phyloP scores from a whole-genome alignment of 2,888 invertebrate species.

The Ceratothoa steindachneri region DNA sequence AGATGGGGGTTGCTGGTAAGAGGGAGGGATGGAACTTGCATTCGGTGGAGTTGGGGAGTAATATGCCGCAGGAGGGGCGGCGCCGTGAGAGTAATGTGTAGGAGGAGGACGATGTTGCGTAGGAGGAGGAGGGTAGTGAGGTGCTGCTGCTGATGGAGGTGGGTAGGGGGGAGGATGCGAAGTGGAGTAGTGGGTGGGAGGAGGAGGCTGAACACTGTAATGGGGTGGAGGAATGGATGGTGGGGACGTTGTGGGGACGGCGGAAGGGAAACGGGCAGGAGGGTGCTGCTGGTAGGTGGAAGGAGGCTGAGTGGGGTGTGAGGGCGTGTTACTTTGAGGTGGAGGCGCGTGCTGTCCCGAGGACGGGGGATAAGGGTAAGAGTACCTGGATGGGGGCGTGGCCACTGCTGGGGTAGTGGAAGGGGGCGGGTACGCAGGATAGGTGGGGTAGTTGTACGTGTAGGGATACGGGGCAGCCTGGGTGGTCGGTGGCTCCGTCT shows the following conservation, averaged over 20 bases:
- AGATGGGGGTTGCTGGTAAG: not conserved
- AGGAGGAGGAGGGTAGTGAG: constrained; percentile 25
- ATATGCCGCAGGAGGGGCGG: not conserved
- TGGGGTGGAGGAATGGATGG: constrained; percentile 23
- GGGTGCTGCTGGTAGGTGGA: constrained; percentile 17
- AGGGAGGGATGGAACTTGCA: not conserved
- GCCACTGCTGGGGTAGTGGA: not conserved
- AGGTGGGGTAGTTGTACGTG: not conserved
- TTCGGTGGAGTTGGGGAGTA: not conserved
- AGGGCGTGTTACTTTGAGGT: constrained; percentile 3
- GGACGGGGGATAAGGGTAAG: constrained; percentile 27
- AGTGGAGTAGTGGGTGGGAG: constrained; percentile 32
- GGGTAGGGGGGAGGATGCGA: constrained; percentile 29
- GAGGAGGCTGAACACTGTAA: constrained; percentile 32
- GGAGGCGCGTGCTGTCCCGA: constrained; percentile 19
- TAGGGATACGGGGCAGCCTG: not conserved
- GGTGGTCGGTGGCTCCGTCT: constrained; percentile 4
- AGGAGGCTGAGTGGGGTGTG: constrained; percentile 21
- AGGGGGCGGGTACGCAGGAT: not conserved
- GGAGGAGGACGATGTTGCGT: constrained; percentile 1
- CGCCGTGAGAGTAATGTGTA: not conserved
- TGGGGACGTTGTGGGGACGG: constrained; percentile 19
- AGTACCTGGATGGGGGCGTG: not conserved
- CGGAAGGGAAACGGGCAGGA: constrained; percentile 15
- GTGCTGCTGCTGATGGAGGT: constrained; percentile 18